Conservation (phyloP, 2,797 vertebrate genomes). For the Coregonus sp. region DNA sequence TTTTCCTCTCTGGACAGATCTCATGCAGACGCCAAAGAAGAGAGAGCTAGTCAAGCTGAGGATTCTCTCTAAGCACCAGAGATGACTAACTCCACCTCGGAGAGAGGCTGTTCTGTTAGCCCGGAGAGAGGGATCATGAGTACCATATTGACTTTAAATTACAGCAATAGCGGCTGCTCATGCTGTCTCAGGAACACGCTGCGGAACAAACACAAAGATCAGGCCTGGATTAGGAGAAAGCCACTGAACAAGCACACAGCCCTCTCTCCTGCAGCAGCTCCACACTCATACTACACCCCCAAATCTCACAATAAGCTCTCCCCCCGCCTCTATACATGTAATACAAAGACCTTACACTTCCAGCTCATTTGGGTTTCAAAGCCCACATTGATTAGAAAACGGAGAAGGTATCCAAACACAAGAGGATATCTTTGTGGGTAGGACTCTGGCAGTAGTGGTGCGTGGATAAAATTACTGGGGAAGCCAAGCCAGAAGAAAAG, state of each 20-base stretch:
- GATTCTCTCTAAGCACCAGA: conserved; percentile 67
- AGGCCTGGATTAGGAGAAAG: conserved; percentile 81
- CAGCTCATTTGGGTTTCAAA: conserved; percentile 70
- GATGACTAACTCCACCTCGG: conserved; percentile 53
- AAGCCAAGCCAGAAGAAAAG: too few species aligned
- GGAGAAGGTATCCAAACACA: conserved; percentile 47
- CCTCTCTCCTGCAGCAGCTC: conserved; percentile 57
- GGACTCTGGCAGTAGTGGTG: not conserved
- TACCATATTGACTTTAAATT: conserved; percentile 82
- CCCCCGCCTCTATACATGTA: conserved; percentile 56
- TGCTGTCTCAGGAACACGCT: conserved; percentile 75
- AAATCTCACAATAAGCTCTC: conserved; percentile 72
- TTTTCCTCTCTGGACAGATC: conserved; percentile 21
- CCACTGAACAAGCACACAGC: conserved; percentile 73
- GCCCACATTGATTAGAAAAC: conserved; percentile 66
- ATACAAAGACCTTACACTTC: conserved; percentile 58
- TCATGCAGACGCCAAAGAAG: conserved; percentile 37
- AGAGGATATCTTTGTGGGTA: conserved; percentile 7
- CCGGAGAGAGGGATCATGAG: conserved; percentile 76
- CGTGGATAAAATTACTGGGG: too few species aligned
- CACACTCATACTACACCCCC: conserved; percentile 46
- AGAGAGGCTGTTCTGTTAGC: conserved; percentile 61
- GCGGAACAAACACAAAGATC: conserved; percentile 83
- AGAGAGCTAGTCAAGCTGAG: conserved; percentile 56
- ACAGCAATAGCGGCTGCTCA: conserved; percentile 79